These are phyloP conservation scores for Carettochelys insculpta DNA, from an alignment of 2,113 vertebrate species.

Conservation along the genomic window DNA sequence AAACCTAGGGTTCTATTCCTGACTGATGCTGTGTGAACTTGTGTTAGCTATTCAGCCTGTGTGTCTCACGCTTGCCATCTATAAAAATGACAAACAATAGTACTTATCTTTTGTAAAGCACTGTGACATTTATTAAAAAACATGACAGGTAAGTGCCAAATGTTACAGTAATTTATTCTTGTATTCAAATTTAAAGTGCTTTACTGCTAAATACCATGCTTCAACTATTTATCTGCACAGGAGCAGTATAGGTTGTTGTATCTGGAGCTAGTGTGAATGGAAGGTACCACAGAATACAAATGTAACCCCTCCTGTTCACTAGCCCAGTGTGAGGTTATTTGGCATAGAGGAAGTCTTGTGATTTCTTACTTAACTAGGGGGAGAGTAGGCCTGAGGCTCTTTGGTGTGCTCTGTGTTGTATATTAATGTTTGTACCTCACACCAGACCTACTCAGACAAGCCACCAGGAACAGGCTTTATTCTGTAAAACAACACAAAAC, in stretches of 20 bases:
- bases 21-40: not conserved
- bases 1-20: not conserved
- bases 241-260: not conserved
- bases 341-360: no score
- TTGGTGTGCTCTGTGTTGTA: no score
- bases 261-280: not conserved
- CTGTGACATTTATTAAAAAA: not conserved
- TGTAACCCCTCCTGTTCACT: no score
- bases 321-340: no score
- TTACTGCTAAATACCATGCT: not conserved
- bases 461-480: no score
- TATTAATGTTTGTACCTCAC: no score
- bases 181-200: not conserved
- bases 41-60: not conserved
- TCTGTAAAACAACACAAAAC: no score
- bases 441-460: no score
- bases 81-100: not conserved
- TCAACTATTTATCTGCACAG: no score
- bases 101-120: not conserved
- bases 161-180: not conserved
- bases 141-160: not conserved
- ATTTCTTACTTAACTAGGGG: no score
- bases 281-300: not conserved
- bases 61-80: not conserved
- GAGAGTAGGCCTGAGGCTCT: no score